Evolutionary conservation across 2,888 invertebrate genomes (phyloP).

Genomic region (Pilophorus perplexus): DNA sequence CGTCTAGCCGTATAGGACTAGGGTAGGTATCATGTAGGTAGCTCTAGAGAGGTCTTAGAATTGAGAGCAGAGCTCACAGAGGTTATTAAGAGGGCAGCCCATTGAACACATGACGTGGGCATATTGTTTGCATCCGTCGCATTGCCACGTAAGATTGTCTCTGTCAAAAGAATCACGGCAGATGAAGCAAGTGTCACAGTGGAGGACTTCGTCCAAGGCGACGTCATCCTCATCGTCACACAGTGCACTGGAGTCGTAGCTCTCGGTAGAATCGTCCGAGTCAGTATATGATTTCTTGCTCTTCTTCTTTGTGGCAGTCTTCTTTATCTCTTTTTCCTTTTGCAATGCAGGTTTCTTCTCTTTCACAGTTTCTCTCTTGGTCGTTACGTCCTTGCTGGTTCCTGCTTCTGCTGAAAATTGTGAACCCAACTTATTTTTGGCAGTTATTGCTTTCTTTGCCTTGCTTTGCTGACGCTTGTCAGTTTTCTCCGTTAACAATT

Average conservation of each 20-base stretch:
- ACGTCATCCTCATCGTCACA: slow-evolving; percentile 18
- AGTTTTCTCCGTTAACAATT: background rate
- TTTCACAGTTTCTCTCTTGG: background rate
- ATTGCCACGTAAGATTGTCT: slow-evolving; percentile 23
- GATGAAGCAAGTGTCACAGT: slow-evolving; percentile 11
- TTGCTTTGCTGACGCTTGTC: background rate
- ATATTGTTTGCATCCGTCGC: slow-evolving; percentile 15
- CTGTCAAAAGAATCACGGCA: slow-evolving; percentile 17
- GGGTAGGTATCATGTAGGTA: too few relatives aligned
- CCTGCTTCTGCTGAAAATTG: background rate
- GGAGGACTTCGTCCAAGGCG: background rate
- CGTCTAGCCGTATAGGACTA: too few relatives aligned
- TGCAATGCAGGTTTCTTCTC: background rate
- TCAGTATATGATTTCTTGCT: slow-evolving; percentile 7
- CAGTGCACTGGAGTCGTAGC: slow-evolving; percentile 14
- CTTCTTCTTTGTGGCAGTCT: background rate
- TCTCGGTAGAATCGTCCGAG: slow-evolving; percentile 17
- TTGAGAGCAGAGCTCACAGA: slow-evolving; percentile 22
- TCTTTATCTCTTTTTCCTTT: background rate
- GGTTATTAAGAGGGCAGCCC: slow-evolving; percentile 16
- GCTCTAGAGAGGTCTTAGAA: too few relatives aligned
- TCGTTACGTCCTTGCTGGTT: background rate
- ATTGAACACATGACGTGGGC: slow-evolving; percentile 30
- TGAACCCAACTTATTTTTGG: background rate
- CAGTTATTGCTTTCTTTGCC: background rate